Base-by-base conservation (phyloP, 2,888 invertebrate species). In the Palloptera scutellata region DNA sequence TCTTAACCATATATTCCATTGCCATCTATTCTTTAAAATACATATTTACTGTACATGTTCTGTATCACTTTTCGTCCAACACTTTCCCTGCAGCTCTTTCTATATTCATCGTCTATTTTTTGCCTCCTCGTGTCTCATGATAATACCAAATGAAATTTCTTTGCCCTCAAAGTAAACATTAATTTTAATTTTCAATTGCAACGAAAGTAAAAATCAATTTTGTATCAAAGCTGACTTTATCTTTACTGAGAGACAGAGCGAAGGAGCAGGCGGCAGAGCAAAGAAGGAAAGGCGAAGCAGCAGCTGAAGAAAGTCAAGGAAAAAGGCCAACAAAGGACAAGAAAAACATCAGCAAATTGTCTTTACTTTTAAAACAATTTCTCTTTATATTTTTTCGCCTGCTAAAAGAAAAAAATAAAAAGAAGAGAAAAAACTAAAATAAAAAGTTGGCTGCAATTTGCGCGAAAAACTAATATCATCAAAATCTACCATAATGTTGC, bases 181-280 rank as follows among this genome's bases (percentile, higher is more conserved):
- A 60, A 67, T 64, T 64, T 60, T 54, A 67, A 64, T 64, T 60
- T 67, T 61, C 63, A 59, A 59, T 59, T 64, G 17, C 43, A 60
- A 12, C 40, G 13, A 30, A 30, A 2, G 30, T 2, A 17, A 54
- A 61, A 67, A 62, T 59, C 67, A 63, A 67, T 67, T 62, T 58
- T 15, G 57, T 48, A 17, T 13, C 19, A 51, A 57, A 61, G 60
- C 52, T 61, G 52, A 61, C 41, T 57, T 63, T 63, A 55, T 61
- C 12, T 20, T 13, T 40, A n/a, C n/a, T n/a, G n/a, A n/a, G n/a
- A 11, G 45, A 13, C 43, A 48, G 15, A 15, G 13, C 2, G 15
- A 48, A 8, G 8, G 1, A 10, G 30, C 13, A 19, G 9, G 41
- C 58, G 5, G 51, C 12, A 20, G 48, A 51, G 20, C 42, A 40